These are phyloP conservation scores for Siniperca knerii DNA, from an alignment of 2,113 vertebrate genomes.

Conservation along the genomic window DNA sequence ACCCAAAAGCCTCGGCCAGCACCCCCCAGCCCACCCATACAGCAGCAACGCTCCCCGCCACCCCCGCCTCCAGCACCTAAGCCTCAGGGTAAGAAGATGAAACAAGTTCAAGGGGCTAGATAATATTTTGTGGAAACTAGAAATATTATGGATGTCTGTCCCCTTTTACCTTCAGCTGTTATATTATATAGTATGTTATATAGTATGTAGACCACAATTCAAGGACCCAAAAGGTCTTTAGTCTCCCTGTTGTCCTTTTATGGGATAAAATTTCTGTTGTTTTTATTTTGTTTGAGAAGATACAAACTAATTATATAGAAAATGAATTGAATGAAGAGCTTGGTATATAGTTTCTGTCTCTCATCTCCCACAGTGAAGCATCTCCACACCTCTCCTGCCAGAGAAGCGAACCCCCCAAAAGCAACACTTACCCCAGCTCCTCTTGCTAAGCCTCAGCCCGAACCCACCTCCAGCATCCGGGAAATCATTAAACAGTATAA, in stretches of 20 bases:
- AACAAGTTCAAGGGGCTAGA: background rate
- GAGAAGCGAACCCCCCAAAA: conserved; percentile 16
- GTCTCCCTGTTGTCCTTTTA: background rate
- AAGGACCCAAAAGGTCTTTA: background rate
- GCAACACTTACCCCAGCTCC: background rate
- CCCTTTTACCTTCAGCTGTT: background rate
- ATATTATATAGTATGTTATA: background rate
- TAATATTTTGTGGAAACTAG: background rate
- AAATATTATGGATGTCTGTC: background rate
- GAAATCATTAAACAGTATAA: conserved; percentile 94
- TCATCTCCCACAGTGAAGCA: conserved; percentile 46
- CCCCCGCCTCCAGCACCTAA: conserved; percentile 57
- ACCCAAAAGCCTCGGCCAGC: conserved; percentile 50
- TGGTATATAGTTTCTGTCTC: background rate
- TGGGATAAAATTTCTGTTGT: too few relatives aligned
- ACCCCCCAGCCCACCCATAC: conserved; percentile 30
- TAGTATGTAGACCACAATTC: background rate
- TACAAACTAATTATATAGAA: too few relatives aligned
- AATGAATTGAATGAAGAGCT: background rate
- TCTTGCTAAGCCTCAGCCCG: conserved; percentile 31
- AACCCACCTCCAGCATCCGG: conserved; percentile 90
- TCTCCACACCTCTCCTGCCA: conserved; percentile 20
- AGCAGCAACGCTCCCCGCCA: conserved; percentile 9
- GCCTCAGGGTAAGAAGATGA: conserved; percentile 64
- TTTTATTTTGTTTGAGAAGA: background rate